Evolutionary conservation across 2,113 vertebrate species (phyloP).

Genomic region (Haplochromis burtoni): DNA sequence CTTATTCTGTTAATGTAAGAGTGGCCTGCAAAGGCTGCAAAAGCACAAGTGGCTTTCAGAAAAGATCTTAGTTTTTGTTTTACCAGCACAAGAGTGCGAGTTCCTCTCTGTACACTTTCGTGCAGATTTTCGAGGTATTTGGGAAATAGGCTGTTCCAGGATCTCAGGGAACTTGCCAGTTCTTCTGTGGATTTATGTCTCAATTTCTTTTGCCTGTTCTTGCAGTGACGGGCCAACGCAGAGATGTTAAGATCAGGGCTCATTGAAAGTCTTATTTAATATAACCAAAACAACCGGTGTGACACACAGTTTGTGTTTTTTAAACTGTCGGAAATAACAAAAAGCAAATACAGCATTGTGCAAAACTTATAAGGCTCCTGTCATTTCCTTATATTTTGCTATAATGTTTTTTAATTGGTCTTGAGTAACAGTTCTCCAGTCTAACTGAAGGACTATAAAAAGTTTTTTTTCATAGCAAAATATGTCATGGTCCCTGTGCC

Average conservation of each 20-base stretch:
- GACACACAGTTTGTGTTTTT: neutral
- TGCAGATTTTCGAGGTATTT: neutral
- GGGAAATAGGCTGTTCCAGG: neutral
- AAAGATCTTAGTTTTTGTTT: neutral
- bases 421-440: neutral
- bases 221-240: neutral
- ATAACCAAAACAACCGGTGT: neutral
- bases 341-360: neutral
- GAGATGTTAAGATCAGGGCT: neutral
- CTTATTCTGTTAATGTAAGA: neutral
- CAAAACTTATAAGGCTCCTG: neutral
- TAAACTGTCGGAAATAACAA: neutral
- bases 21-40: neutral
- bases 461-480: neutral
- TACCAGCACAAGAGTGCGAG: neutral
- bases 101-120: neutral
- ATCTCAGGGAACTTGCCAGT: neutral
- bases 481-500: neutral
- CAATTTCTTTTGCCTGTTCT: neutral
- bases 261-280: neutral
- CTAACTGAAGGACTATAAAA: neutral
- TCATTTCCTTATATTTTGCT: neutral
- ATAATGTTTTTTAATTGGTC: neutral
- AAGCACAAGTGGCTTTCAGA: neutral
- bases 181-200: neutral